These are phyloP conservation scores for Balaenoptera acutorostrata DNA, from an alignment of 2,113 vertebrate genomes.

Conservation along the genomic window DNA sequence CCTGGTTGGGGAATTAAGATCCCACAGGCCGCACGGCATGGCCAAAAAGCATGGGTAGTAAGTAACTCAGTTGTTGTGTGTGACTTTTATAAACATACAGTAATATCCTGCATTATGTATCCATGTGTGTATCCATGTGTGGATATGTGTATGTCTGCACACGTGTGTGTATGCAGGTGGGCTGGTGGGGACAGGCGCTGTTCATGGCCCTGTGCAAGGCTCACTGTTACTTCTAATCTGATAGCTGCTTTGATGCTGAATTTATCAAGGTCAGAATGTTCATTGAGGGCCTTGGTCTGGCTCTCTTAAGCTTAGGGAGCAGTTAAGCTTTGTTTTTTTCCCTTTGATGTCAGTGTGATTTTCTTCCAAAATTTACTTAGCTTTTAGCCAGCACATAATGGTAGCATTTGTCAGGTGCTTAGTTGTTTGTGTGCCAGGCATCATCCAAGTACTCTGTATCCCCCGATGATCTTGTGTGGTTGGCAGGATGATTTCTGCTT, in stretches of 20 bases:
- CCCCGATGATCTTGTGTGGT: too few relatives aligned
- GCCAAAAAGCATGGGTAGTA: neutral
- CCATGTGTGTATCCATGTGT: neutral
- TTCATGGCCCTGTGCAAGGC: neutral
- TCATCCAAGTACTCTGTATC: neutral
- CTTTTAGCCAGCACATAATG: neutral
- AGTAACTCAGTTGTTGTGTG: neutral
- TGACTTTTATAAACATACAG: neutral
- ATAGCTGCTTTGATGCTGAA: neutral
- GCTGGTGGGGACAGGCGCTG: neutral
- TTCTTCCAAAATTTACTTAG: neutral
- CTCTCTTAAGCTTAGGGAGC: neutral
- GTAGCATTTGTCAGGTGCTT: neutral
- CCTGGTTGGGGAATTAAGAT: neutral
- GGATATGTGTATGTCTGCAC: neutral
- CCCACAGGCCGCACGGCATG: neutral
- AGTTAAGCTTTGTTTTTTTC: neutral
- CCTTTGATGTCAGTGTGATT: neutral
- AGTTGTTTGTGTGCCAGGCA: neutral
- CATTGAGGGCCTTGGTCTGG: neutral
- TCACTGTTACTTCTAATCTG: neutral
- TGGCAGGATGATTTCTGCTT: neutral
- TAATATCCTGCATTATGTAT: rapidly evolving
- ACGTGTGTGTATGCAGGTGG: neutral
- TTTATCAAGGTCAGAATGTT: neutral